Evolutionary conservation across 2,797 vertebrate species (phyloP).

Genomic region (Microctenopoma stevenorrisi): DNA sequence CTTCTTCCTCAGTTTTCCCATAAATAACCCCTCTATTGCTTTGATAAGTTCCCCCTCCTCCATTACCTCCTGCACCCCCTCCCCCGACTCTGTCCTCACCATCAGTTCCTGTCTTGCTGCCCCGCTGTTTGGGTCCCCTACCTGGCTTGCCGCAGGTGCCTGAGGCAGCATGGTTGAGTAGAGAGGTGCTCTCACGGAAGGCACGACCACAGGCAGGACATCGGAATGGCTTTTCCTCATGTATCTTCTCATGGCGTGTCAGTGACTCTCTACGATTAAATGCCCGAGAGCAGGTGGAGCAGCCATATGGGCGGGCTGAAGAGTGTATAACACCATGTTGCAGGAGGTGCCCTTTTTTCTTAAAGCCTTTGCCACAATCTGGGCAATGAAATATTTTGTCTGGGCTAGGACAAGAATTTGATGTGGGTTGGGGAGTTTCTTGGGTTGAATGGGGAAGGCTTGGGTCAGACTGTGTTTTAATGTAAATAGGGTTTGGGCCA

Average conservation of each 20-base stretch:
- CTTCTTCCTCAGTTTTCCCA: slow-evolving; percentile 85
- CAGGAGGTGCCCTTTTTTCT: slow-evolving; percentile 94
- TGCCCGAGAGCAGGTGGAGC: slow-evolving; percentile 91
- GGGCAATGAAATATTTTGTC: slow-evolving; percentile 91
- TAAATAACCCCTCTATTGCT: slow-evolving; percentile 82
- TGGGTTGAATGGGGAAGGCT: slow-evolving; percentile 86
- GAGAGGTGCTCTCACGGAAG: slow-evolving; percentile 88
- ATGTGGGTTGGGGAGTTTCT: slow-evolving; percentile 74
- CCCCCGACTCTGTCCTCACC: slow-evolving; percentile 83
- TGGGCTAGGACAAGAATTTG: slow-evolving; percentile 84
- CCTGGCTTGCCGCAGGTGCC: slow-evolving; percentile 89
- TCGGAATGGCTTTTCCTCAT: slow-evolving; percentile 92
- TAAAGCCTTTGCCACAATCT: slow-evolving; percentile 94
- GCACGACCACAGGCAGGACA: slow-evolving; percentile 92
- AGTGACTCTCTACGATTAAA: slow-evolving; percentile 97
- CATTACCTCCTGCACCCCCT: slow-evolving; percentile 82
- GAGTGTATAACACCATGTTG: slow-evolving; percentile 95
- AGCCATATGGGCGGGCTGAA: slow-evolving; percentile 91
- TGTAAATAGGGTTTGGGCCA: slow-evolving; percentile 83
- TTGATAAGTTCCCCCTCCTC: slow-evolving; percentile 83
- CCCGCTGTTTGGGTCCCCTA: slow-evolving; percentile 84
- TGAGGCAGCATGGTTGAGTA: slow-evolving; percentile 89
- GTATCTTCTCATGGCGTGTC: slow-evolving; percentile 94
- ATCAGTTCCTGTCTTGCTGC: slow-evolving; percentile 82
- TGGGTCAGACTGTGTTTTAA: slow-evolving; percentile 83